Evolutionary conservation across 2,888 invertebrate species (phyloP).

Genomic region (Kuschelorhynchus macadamiae): DNA sequence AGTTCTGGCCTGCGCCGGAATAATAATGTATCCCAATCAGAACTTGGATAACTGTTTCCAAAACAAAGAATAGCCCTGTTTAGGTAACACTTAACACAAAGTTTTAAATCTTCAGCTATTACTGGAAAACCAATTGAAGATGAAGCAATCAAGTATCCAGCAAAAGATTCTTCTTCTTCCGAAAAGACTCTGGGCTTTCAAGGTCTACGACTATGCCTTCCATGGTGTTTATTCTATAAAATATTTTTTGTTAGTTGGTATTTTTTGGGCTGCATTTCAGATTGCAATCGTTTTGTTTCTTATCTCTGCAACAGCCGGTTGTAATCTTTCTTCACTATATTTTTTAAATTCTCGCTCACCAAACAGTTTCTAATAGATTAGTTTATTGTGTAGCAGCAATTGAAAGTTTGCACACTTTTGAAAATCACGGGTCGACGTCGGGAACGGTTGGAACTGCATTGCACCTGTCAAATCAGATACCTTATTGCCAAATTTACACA

Average conservation of each 20-base stretch:
- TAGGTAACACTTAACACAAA: slow-evolving; percentile 16
- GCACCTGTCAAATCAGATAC: no score
- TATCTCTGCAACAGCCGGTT: neutral
- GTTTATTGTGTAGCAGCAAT: no score
- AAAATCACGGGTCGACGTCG: no score
- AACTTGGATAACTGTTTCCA: slow-evolving; percentile 20
- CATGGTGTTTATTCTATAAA: slow-evolving; percentile 6
- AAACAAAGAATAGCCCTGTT: slow-evolving; percentile 16
- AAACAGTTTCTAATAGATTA: no score
- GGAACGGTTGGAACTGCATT: no score
- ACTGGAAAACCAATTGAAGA: slow-evolving; percentile 8
- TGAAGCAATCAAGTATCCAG: slow-evolving; percentile 13
- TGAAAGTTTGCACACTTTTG: no score
- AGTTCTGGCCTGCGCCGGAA: slow-evolving; percentile 17
- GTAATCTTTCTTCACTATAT: slow-evolving; percentile 1
- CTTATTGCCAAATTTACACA: no score
- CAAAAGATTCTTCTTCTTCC: slow-evolving; percentile 8
- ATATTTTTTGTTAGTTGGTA: slow-evolving; percentile 5
- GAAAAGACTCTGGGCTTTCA: slow-evolving; percentile 1
- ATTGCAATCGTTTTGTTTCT: no score
- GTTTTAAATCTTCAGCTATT: slow-evolving; percentile 8
- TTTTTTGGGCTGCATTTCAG: slow-evolving; percentile 1
- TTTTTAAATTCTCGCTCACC: no score
- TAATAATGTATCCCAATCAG: slow-evolving; percentile 12
- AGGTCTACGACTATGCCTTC: neutral